Percentiles rank a stretch among this genome's conserved stretches.
Evolutionary conservation across 35 echinoderm and acorn worm genomes (phyloP).

Genomic region (Ptychodera flava): DNA sequence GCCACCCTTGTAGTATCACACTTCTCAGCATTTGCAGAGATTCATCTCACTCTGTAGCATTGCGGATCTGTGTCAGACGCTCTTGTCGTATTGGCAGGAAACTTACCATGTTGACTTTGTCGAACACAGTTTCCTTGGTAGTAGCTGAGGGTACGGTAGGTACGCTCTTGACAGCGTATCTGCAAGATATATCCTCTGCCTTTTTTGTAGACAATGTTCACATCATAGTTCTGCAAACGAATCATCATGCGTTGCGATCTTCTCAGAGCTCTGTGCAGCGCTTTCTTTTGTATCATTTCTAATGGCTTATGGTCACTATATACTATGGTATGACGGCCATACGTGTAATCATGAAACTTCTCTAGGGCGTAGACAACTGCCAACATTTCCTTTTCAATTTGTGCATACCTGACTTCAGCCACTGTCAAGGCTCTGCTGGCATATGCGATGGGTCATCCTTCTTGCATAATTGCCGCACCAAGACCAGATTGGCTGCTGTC

Average conservation of each 20-base stretch:
- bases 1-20: conserved; percentile 44
- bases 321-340: neutral
- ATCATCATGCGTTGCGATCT: conserved; percentile 17
- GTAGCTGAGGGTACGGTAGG: no score
- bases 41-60: conserved; percentile 28
- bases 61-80: conserved; percentile 15
- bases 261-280: neutral
- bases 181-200: conserved; percentile 9
- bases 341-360: neutral
- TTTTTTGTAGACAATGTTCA: neutral
- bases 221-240: neutral
- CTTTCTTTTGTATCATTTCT: conserved; percentile 35
- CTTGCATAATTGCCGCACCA: conserved; percentile 7
- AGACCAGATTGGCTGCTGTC: conserved; percentile 16
- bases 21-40: conserved; percentile 25
- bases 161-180: conserved; percentile 11
- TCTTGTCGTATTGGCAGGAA: conserved; percentile 27
- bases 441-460: conserved; percentile 27
- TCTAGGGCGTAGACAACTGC: no score
- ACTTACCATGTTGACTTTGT: conserved; percentile 44
- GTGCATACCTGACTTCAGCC: neutral
- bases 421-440: neutral
- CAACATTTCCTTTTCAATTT: conserved; percentile 1
- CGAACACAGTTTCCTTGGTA: no score
- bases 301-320: conserved; percentile 26